Conservation (phyloP, 30 jellyfish, hydroid and myxozoan species). For the Nemopilema nomurai region DNA sequence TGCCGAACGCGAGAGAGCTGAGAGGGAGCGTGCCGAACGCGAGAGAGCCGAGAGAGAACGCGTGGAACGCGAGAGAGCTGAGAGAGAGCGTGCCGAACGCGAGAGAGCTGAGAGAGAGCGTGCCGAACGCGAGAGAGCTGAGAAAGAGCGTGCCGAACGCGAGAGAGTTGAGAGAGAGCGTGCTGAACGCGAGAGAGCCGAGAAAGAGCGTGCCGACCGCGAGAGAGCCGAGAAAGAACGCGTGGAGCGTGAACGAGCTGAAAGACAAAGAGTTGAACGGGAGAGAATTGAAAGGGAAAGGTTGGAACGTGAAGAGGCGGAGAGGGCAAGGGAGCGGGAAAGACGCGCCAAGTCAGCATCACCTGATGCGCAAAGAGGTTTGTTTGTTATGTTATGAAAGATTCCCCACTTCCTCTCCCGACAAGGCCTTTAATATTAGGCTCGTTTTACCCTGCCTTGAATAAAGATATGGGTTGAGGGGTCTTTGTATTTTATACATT, state of each 20-base stretch:
- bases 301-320: constrained; percentile 18
- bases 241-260: constrained; percentile 29
- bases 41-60: constrained; percentile 33
- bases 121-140: constrained; percentile 34
- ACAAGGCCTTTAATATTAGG: background rate
- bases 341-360: background rate
- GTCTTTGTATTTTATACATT: too few species aligned
- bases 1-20: constrained; percentile 13
- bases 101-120: constrained; percentile 30
- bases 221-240: constrained; percentile 37
- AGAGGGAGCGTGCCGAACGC: constrained; percentile 21
- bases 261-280: constrained; percentile 31
- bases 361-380: constrained; percentile 16
- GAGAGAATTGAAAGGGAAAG: constrained; percentile 3
- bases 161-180: constrained; percentile 27
- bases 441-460: too few species aligned
- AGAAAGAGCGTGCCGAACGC: constrained; percentile 28
- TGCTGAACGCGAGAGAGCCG: constrained; percentile 22
- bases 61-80: constrained; percentile 28
- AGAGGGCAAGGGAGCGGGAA: background rate
- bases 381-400: background rate
- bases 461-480: too few species aligned
- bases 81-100: constrained; percentile 21
- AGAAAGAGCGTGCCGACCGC: constrained; percentile 28
- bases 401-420: background rate